Evolutionary conservation across 2,113 vertebrate genomes (phyloP), one percentile per base, ranked within the genome.

Genomic region (Nanger granti): DNA sequence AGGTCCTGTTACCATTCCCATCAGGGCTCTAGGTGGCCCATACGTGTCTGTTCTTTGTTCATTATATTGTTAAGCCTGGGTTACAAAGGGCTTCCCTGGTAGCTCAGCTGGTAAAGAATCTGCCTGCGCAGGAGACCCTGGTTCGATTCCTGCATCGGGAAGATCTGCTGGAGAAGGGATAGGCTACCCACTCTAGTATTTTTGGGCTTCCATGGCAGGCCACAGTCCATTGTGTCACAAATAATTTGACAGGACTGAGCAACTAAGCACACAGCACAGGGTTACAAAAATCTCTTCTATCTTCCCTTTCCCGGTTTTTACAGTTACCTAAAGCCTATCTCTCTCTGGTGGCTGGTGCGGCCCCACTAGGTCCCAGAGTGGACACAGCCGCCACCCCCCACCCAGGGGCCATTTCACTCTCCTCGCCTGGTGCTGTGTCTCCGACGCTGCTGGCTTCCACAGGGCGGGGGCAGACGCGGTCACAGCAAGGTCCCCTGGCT

Each of bases 341-440:
- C 83, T 5, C 88, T 20, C 22, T 2, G 34, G 20, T 18, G 29
- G 80, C 62, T 17, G 22, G 18, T 1, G 15, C 26, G 41, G 24
- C 7, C 91, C 10, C n/a, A 0, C 73, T 87, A 31, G 11, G 44
- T 37, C 37, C 86, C n/a, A 2, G 34, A 20, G 44, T 54, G 82
- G 69, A 55, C 0, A 0, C 62, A 31, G 24, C 24, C 76, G 8
- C 7, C 34, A 3, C 41, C 8, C 37, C 12, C 29, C 24, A 1
- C 57, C 59, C 26, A 2, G 7, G 47, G 34, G 8, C 89, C 13
- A 5, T 5, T 3, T 37, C 13, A 13, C n/a, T 29, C 34, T 31
- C 34, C 60, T 28, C 8, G 0, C 7, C 37, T 9, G 0, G 1
- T 3, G 13, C 29, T 4, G 49, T 12, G 4, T 9, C 41, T 26